phyloP scores from a whole-genome alignment of 1,140 invertebrate genomes.

The Drosophila sturtevanti region DNA sequence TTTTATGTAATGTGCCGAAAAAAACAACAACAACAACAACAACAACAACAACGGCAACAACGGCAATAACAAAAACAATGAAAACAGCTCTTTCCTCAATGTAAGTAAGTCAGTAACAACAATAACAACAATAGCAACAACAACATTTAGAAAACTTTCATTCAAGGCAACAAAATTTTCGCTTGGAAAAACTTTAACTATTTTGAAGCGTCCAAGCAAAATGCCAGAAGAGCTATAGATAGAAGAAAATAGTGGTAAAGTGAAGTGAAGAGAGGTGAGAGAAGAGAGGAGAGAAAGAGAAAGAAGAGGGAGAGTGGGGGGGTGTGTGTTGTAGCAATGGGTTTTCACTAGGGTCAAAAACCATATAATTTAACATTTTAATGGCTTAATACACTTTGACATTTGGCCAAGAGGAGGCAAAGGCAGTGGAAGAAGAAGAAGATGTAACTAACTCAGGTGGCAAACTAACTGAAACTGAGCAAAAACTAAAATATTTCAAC shows the following conservation, averaged over 20 bases:
- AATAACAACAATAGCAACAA: slow-evolving; percentile 31
- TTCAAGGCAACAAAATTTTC: slow-evolving; percentile 57
- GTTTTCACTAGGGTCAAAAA: slow-evolving; percentile 39
- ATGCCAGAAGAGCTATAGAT: not conserved
- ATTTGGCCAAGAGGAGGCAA: slow-evolving; percentile 13
- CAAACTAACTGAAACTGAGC: slow-evolving; percentile 19
- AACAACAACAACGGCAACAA: slow-evolving; percentile 18
- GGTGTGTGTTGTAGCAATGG: not conserved
- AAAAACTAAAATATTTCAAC: slow-evolving; percentile 10
- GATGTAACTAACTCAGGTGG: slow-evolving; percentile 47
- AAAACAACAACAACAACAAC: slow-evolving; percentile 33
- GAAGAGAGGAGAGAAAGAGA: not conserved
- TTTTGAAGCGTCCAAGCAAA: slow-evolving; percentile 23
- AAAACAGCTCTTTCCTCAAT: slow-evolving; percentile 15
- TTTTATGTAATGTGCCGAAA: slow-evolving; percentile 80
- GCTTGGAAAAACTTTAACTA: slow-evolving; percentile 59
- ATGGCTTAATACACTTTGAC: slow-evolving; percentile 66
- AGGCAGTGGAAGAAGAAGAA: not conserved
- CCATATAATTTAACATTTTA: slow-evolving; percentile 62
- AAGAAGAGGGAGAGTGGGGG: not conserved
- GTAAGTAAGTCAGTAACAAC: slow-evolving; percentile 28
- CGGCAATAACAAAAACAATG: slow-evolving; percentile 22
- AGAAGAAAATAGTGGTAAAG: no score
- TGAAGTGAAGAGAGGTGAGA: no score
- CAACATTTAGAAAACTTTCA: slow-evolving; percentile 59